Base-by-base conservation (phyloP, 2,888 invertebrate genomes). In the Meteorus colon region DNA sequence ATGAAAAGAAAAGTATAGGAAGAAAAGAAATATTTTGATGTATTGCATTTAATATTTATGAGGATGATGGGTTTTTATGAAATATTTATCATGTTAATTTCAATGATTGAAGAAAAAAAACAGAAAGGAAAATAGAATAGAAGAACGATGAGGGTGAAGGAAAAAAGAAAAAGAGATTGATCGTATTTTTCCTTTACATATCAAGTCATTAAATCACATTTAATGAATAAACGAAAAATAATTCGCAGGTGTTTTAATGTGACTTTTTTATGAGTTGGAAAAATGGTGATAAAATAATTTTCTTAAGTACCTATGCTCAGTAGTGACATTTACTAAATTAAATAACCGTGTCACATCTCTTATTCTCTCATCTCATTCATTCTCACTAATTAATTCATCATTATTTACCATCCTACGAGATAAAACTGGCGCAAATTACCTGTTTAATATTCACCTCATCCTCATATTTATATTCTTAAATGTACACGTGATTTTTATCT, bases 11-110 rank as follows among this genome's bases (percentile, higher is more conserved):
- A 34, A 34, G 34, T 34, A 34, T 6, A 2, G n/a, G 8, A 27
- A 27, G 45, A 62, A 45, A 71, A 60, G 34, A 62, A 60, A 29
- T 62, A 62, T 27, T 16, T 4, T 71, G 34, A 62, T 71, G 60
- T 41, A 69, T 69, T 48, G 51, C 31, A 19, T 67, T 69, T 55
- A 69, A 69, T 69, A 69, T 69, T 69, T 69, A 69, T 69, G 55
- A 69, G 69, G 55, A 31, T 16, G 16, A 14, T 29, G 31, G 63
- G 63, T 31, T 29, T 69, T 69, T 69, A 69, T 55, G 51, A 16
- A 51, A 69, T 69, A 63, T 69, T 55, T 69, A 69, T 69, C 51
- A 51, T 69, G 29, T 51, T 31, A n/a, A 14, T 19, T 65, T 51
- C 29, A 69, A 67, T 48, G 59, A 60, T 45, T 67, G 34, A 27